phyloP scores from a whole-genome alignment of 2,888 invertebrate genomes.

The Patella pellucida region DNA sequence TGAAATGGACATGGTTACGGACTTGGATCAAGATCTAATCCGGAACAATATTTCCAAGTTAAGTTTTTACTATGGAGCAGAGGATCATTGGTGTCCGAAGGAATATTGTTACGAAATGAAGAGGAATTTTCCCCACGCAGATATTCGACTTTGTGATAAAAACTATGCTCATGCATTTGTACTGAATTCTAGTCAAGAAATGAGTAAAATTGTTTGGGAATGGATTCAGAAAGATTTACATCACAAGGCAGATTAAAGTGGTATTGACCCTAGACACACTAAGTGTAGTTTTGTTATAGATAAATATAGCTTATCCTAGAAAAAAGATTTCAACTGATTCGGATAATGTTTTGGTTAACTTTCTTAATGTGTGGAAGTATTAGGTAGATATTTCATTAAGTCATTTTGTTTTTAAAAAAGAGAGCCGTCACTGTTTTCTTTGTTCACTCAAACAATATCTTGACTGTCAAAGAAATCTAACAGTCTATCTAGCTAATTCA shows the following conservation, averaged over 20 bases:
- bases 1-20: constrained; percentile 83
- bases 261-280: too few species aligned
- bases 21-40: constrained; percentile 79
- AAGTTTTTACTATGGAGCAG: constrained; percentile 84
- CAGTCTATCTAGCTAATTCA: too few species aligned
- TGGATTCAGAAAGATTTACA: constrained; percentile 46
- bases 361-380: too few species aligned
- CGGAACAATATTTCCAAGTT: constrained; percentile 76
- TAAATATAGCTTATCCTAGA: too few species aligned
- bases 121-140: constrained; percentile 76
- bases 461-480: too few species aligned
- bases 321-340: too few species aligned
- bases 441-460: too few species aligned
- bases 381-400: too few species aligned
- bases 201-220: constrained; percentile 64
- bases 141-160: constrained; percentile 77
- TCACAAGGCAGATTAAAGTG: not conserved
- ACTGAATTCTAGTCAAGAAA: constrained; percentile 71
- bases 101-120: constrained; percentile 80
- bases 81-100: constrained; percentile 88
- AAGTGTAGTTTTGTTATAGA: too few species aligned
- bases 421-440: too few species aligned
- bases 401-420: too few species aligned
- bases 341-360: too few species aligned
- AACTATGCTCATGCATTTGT: constrained; percentile 86